A percentile compares a stretch with the other conserved stretches of the same genome.
These are phyloP conservation scores for Chironomus riparius DNA, from an alignment of 2,888 invertebrate species.

Conservation along the genomic window DNA sequence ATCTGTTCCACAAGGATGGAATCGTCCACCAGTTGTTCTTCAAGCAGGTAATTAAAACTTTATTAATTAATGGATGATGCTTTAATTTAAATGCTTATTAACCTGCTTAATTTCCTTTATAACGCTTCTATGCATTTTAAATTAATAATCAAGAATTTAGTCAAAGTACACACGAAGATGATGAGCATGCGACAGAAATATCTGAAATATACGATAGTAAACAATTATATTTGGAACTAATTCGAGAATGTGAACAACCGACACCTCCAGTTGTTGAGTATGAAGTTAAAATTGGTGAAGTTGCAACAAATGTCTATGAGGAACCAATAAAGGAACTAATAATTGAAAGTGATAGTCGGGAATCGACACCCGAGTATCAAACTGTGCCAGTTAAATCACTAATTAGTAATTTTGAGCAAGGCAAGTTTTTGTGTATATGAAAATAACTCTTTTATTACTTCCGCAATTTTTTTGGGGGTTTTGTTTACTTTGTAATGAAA, in stretches of 20 bases:
- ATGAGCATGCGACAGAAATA: not conserved
- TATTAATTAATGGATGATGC: not conserved
- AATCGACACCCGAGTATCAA: constrained; percentile 14
- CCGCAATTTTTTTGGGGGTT: not conserved
- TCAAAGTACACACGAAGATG: not conserved
- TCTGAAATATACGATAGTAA: constrained; percentile 1
- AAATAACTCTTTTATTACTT: not conserved
- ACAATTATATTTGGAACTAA: not conserved
- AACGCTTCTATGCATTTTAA: not conserved
- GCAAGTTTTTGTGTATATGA: constrained; percentile 1
- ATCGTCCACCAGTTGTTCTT: constrained; percentile 35
- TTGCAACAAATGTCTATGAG: constrained; percentile 18
- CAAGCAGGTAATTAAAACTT: constrained; percentile 36
- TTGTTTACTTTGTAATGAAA: not conserved
- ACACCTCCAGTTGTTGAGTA: constrained; percentile 7
- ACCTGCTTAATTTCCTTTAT: not conserved
- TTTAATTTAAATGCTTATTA: not conserved
- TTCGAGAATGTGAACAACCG: not conserved
- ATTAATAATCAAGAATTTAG: not conserved
- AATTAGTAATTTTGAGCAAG: constrained; percentile 44
- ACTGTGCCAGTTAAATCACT: constrained; percentile 34
- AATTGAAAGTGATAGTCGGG: not conserved
- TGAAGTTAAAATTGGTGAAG: not conserved
- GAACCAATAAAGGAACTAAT: constrained; percentile 12
- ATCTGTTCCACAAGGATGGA: constrained; percentile 42